Evolutionary conservation across 1,140 invertebrate species (phyloP).

Genomic region (Hermetia illucens): DNA sequence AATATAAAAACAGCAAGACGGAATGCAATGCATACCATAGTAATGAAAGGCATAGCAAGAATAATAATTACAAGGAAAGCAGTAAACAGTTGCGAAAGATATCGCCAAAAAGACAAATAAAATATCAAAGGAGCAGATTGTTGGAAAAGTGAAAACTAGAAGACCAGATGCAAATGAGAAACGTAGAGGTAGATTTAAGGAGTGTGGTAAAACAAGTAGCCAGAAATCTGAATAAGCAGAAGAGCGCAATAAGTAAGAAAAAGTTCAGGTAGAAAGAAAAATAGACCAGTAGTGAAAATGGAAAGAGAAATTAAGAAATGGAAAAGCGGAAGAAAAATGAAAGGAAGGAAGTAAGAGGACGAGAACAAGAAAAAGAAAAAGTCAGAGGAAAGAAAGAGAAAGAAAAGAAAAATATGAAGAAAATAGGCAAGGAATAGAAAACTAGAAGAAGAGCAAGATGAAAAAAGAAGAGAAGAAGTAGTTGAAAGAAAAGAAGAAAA

Average conservation of each 20-base stretch:
- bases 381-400: background rate
- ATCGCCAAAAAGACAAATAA: too few species aligned
- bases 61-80: too few species aligned
- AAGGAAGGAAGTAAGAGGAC: background rate
- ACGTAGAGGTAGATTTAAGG: too few species aligned
- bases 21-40: too few species aligned
- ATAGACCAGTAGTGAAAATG: background rate
- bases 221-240: background rate
- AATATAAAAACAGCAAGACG: too few species aligned
- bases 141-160: too few species aligned
- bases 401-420: background rate
- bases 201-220: background rate
- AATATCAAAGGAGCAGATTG: too few species aligned
- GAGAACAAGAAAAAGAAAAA: background rate
- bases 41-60: too few species aligned
- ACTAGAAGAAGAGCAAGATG: background rate
- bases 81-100: too few species aligned
- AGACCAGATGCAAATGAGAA: too few species aligned
- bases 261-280: background rate
- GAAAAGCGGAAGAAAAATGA: background rate
- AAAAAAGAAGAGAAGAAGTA: background rate
- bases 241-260: background rate
- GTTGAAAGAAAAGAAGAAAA: background rate
- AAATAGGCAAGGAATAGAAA: background rate
- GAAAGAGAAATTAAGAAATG: background rate